These are phyloP conservation scores for Agrochola lychnidis DNA, from an alignment of 2,888 invertebrate genomes.

Conservation along the genomic window DNA sequence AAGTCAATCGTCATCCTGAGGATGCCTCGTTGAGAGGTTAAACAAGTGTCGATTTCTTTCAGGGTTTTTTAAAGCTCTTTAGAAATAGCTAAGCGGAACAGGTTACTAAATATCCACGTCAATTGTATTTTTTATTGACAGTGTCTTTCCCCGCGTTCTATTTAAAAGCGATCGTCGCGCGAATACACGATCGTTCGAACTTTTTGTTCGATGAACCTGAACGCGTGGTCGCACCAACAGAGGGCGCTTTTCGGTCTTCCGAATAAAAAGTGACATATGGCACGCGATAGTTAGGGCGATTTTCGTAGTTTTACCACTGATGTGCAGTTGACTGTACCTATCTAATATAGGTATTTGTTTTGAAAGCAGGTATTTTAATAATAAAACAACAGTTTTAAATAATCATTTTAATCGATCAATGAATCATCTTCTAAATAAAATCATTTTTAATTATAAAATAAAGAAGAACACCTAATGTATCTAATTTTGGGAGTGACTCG, in stretches of 20 bases:
- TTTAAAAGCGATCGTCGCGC: too few species aligned
- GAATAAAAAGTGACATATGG: too few species aligned
- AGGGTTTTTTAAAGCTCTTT: too few species aligned
- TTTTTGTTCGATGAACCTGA: too few species aligned
- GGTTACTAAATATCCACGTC: too few species aligned
- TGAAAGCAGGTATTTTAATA: conserved; percentile 10
- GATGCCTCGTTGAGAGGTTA: too few species aligned
- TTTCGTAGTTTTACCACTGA: background rate
- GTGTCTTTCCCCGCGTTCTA: background rate
- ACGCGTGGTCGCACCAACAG: too few species aligned
- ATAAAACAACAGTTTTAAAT: conserved; percentile 72
- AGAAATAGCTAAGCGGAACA: too few species aligned
- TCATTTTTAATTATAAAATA: conserved; percentile 71
- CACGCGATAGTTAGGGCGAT: background rate
- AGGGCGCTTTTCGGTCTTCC: too few species aligned
- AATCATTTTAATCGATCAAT: conserved; percentile 84
- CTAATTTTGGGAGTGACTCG: conserved; percentile 76
- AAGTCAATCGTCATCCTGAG: too few species aligned
- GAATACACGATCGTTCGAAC: too few species aligned
- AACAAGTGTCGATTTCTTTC: too few species aligned
- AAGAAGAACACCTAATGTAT: conserved; percentile 72
- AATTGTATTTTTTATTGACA: background rate
- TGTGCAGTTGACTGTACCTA: background rate
- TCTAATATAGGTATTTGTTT: background rate
- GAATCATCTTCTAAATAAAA: conserved; percentile 80